Evolutionary conservation across 1,140 invertebrate species (phyloP), one percentile per base, ranked within the genome.

Genomic region (Melipona quadrifasciata): DNA sequence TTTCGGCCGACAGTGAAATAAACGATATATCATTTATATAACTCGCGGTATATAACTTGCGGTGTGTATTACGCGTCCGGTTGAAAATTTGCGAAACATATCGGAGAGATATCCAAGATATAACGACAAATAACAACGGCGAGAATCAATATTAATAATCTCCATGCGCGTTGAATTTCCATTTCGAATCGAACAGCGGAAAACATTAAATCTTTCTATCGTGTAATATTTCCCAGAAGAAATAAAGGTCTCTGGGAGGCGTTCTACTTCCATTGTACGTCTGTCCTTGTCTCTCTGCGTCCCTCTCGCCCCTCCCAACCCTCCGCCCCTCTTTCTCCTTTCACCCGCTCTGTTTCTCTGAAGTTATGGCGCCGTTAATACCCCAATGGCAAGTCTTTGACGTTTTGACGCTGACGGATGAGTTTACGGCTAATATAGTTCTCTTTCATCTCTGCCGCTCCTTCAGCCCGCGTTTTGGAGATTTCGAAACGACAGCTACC

Each of bases 391-490:
- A 85, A 90, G 85, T 91, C 90, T 90, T 91, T 90, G 90, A 92
- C 93, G 90, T 93, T 91, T 91, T 92, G 93, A 94, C 93, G 91
- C 93, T 94, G 94, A 94, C 93, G 92, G 93, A 94, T 94, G 93
- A 93, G 93, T 94, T 94, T 93, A 94, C 91, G 92, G 93, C 93
- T 94, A 94, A 94, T 94, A 93, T 92, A 91, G 90, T 89, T 89
- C 83, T 87, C 93, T 94, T 94, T 94, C 92, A 94, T 91, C 91
- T 93, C 84, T 70, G 90, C 93, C 92, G 93, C 89, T 79, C 75
- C 72, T 75, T 88, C 80, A 58, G n/a, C 16, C 84, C n/a, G 27
- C 55, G 53, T 87, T 77, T 83, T 73, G 77, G 74, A 87, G 84
- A 89, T 90, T 85, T 85, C 80, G 31, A 84, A 58, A 81, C 82